Percentiles rank a stretch among this genome's conserved stretches.
Conservation (phyloP, 2,888 invertebrate species). For the Exocentrus adspersus region DNA sequence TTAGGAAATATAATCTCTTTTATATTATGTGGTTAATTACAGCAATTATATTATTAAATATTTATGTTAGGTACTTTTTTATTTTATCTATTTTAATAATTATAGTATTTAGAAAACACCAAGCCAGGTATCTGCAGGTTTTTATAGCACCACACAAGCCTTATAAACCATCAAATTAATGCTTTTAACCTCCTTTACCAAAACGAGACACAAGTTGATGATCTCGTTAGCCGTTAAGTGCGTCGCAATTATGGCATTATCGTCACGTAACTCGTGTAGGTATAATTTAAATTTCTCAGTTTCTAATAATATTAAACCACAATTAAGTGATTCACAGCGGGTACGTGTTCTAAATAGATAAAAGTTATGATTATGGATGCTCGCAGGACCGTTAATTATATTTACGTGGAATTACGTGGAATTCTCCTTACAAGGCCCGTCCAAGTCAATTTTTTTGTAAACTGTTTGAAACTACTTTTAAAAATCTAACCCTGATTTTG, state of each 20-base stretch:
- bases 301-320: slow-evolving; percentile 25
- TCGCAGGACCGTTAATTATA: slow-evolving; percentile 7
- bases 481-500: too few relatives aligned
- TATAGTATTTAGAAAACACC: too few relatives aligned
- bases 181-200: slow-evolving; percentile 10
- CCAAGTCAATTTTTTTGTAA: too few relatives aligned
- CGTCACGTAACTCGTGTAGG: slow-evolving; percentile 17
- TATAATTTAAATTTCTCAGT: slow-evolving; percentile 18
- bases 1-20: too few relatives aligned
- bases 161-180: background rate
- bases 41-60: too few relatives aligned
- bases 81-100: too few relatives aligned
- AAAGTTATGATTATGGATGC: slow-evolving; percentile 5
- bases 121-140: background rate
- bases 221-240: slow-evolving; percentile 9
- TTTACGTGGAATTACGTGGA: too few relatives aligned
- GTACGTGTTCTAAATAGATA: slow-evolving; percentile 22
- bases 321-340: slow-evolving; percentile 17
- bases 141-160: background rate
- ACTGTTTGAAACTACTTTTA: too few relatives aligned
- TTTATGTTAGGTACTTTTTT: too few relatives aligned
- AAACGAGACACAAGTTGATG: slow-evolving; percentile 5
- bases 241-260: slow-evolving; percentile 19
- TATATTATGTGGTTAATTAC: too few relatives aligned
- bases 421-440: too few relatives aligned